phyloP scores from a whole-genome alignment of 1,140 invertebrate species.

The Ips typographus region DNA sequence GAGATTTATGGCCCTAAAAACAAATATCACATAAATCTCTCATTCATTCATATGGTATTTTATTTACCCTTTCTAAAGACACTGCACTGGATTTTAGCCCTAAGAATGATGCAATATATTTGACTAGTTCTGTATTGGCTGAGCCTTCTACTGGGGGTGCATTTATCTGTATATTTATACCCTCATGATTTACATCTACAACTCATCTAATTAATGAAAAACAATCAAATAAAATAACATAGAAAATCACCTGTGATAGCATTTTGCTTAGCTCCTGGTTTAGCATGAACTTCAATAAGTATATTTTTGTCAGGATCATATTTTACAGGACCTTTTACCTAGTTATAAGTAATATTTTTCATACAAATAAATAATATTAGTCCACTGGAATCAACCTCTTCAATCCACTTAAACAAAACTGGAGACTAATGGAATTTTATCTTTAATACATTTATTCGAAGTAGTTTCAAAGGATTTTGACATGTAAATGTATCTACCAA shows the following conservation, averaged over 20 bases:
- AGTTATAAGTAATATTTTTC: slow-evolving; percentile 2
- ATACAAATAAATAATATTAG: background rate
- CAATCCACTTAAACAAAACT: too few relatives aligned
- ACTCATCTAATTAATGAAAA: slow-evolving; percentile 2
- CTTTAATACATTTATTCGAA: too few relatives aligned
- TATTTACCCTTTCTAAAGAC: slow-evolving; percentile 60
- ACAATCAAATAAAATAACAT: too few relatives aligned
- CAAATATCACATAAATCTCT: slow-evolving; percentile 8
- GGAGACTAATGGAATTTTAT: too few relatives aligned
- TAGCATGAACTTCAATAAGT: slow-evolving; percentile 68
- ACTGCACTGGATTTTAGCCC: slow-evolving; percentile 67
- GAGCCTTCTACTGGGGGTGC: slow-evolving; percentile 75
- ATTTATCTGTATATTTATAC: slow-evolving; percentile 63
- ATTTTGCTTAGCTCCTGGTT: slow-evolving; percentile 76
- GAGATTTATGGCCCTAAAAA: slow-evolving; percentile 56
- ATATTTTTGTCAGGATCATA: slow-evolving; percentile 64
- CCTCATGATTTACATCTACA: slow-evolving; percentile 42
- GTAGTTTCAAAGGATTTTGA: too few relatives aligned
- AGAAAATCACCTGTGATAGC: slow-evolving; percentile 62
- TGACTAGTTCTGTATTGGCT: slow-evolving; percentile 71
- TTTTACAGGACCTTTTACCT: slow-evolving; percentile 52
- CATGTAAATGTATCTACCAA: too few relatives aligned
- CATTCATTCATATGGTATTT: background rate
- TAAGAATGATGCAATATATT: slow-evolving; percentile 66
- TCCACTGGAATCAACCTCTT: too few relatives aligned